phyloP scores from a whole-genome alignment of 1,140 invertebrate genomes.

The Cylas formicarius region DNA sequence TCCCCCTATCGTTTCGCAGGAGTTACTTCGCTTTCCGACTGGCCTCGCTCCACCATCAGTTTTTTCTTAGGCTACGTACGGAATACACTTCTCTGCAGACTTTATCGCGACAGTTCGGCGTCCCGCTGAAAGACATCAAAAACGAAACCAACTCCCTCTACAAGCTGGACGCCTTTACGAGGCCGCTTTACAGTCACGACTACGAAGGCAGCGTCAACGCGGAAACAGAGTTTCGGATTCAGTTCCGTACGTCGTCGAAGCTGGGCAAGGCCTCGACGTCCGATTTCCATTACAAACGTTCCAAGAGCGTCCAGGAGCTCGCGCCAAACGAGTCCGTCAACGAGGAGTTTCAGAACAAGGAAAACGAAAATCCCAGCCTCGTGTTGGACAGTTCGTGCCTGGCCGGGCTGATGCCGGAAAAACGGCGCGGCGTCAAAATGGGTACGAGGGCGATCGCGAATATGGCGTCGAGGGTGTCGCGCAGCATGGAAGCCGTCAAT shows the following conservation, averaged over 20 bases:
- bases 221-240: conserved; percentile 36
- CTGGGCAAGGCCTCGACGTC: conserved; percentile 9
- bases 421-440: conserved; percentile 62
- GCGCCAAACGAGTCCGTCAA: conserved; percentile 20
- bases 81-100: conserved; percentile 62
- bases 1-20: conserved; percentile 39
- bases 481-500: conserved; percentile 43
- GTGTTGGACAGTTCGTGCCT: conserved; percentile 40
- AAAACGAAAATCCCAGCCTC: conserved; percentile 55
- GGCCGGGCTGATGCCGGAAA: conserved; percentile 33
- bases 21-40: conserved; percentile 68
- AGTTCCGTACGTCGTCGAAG: conserved; percentile 29
- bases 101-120: conserved; percentile 55
- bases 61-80: conserved; percentile 63
- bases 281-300: conserved; percentile 25
- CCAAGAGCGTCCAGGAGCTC: conserved; percentile 35
- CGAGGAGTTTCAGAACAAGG: conserved; percentile 59
- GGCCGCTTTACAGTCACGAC: conserved; percentile 18
- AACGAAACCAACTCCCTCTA: conserved; percentile 40
- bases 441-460: conserved; percentile 54
- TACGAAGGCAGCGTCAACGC: conserved; percentile 31
- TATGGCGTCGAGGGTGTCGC: conserved; percentile 35
- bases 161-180: conserved; percentile 36
- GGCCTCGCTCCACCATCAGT: conserved; percentile 66
- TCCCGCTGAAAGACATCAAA: conserved; percentile 43